Percentiles rank a stretch among this genome's conserved stretches.
Evolutionary conservation across 1,140 invertebrate species (phyloP).

Genomic region (Saccostrea glomerata): DNA sequence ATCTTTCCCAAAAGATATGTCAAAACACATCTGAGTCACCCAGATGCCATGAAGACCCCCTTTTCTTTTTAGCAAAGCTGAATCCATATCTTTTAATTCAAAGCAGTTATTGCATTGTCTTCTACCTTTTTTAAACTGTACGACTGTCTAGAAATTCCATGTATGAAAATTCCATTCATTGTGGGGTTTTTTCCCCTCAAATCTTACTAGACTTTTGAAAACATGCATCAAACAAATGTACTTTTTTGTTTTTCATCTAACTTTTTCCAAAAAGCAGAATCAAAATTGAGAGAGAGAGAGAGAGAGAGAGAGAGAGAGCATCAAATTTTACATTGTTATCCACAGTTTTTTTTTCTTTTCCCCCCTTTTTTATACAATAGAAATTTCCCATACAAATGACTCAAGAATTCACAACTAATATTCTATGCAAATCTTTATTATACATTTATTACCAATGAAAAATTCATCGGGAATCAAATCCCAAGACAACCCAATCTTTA

Average conservation of each 20-base stretch:
- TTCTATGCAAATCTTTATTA: no score
- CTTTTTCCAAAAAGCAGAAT: not conserved
- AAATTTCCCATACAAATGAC: no score
- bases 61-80: not conserved
- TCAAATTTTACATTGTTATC: no score
- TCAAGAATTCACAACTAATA: no score
- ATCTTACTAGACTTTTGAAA: not conserved
- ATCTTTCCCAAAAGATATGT: slow-evolving; percentile 24
- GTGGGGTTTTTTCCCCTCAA: not conserved
- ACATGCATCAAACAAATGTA: not conserved
- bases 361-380: no score
- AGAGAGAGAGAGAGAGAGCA: no score
- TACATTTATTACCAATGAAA: slow-evolving; percentile 7
- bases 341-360: no score
- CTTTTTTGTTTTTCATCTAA: not conserved
- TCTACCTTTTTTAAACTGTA: not conserved
- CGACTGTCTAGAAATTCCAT: not conserved
- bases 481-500: not conserved
- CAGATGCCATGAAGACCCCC: not conserved
- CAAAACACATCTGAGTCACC: slow-evolving; percentile 16
- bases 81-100: not conserved
- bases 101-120: not conserved
- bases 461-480: not conserved
- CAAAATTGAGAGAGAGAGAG: slow-evolving; percentile 49
- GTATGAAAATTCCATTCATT: not conserved